Evolutionary conservation across 2,888 invertebrate species (phyloP), one percentile per base, ranked within the genome.

Genomic region (Chrysotoxum bicinctum): DNA sequence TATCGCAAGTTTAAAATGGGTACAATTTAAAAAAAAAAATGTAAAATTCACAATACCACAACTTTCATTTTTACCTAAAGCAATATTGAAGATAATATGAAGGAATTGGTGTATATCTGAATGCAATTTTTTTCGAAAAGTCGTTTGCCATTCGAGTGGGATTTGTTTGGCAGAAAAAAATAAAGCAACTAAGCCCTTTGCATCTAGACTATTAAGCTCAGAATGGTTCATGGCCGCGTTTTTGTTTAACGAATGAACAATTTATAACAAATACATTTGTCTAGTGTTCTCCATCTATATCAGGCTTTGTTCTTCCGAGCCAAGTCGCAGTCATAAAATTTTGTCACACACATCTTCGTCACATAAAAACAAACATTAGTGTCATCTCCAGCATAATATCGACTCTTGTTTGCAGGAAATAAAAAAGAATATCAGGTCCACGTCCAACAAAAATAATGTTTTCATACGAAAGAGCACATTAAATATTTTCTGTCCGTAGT

Each of bases 311-410:
- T 12, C 35, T 43, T 9, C 12, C 5, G n/a, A 26, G 0, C 21
- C 48, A 64, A 30, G 30, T 45, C 32, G 3, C 19, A 64, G 32
- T 32, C 66, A 50, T 66, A 66, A 50, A 66, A 66, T 66, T 66
- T 32, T 14, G 66, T 66, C 48, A 66, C 50, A 64, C 45, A 64
- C 16, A 60, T 43, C 26, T 62, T 62, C n/a, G 9, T 10, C 40
- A 62, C 60, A 62, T 62, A 62, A 58, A 58, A 66, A 32, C 21
- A 35, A 66, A 50, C 66, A 45, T 64, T 30, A 64, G 40, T 40
- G 45, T 45, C 21, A 35, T 66, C 35, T 30, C 9, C 45, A 19
- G 45, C 21, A 62, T 14, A 50, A 50, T 30, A 45, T 64, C 45
- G 64, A 32, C 19, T 45, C 30, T 45, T 45, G 32, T 64, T 64